These are phyloP conservation scores for Eurois occulta DNA, from an alignment of 2,888 invertebrate species.

Conservation along the genomic window DNA sequence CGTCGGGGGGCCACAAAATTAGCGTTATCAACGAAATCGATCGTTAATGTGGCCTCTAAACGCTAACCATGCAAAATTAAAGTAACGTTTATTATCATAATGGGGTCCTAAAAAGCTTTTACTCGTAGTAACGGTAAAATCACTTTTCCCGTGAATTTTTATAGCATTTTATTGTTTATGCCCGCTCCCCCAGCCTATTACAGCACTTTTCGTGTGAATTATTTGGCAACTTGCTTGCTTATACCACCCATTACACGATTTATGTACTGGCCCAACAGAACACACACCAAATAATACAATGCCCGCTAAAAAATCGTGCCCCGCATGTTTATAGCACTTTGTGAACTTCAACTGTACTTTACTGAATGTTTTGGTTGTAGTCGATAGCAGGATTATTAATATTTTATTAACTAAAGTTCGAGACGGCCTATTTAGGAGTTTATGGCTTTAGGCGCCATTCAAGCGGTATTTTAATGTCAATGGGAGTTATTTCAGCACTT, in stretches of 20 bases:
- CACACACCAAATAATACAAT: slow-evolving; percentile 67
- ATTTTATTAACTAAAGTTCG: slow-evolving; percentile 41
- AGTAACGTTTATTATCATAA: slow-evolving; percentile 62
- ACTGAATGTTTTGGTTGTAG: slow-evolving; percentile 39
- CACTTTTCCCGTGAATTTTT: slow-evolving; percentile 82
- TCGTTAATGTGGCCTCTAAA: slow-evolving; percentile 40
- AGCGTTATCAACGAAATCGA: slow-evolving; percentile 31
- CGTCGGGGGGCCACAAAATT: slow-evolving; percentile 16
- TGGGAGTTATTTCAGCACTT: slow-evolving; percentile 13
- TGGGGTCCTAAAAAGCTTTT: slow-evolving; percentile 62
- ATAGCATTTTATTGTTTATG: slow-evolving; percentile 86
- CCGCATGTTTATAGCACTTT: slow-evolving; percentile 58
- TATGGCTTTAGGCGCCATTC: slow-evolving; percentile 3
- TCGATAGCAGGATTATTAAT: slow-evolving; percentile 45
- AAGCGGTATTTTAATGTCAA: slow-evolving; percentile 30
- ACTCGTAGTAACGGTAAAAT: slow-evolving; percentile 68
- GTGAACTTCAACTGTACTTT: slow-evolving; percentile 40
- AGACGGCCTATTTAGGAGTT: slow-evolving; percentile 12
- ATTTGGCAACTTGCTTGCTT: slow-evolving; percentile 83
- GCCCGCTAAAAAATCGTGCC: slow-evolving; percentile 65
- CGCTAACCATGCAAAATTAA: slow-evolving; percentile 61
- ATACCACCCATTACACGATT: slow-evolving; percentile 83
- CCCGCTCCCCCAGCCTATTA: slow-evolving; percentile 79
- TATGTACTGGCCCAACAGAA: slow-evolving; percentile 75
- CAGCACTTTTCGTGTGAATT: slow-evolving; percentile 85